Evolutionary conservation across 2,113 vertebrate genomes (phyloP), one percentile per base, ranked within the genome.

Genomic region (Meleagris gallopavo): DNA sequence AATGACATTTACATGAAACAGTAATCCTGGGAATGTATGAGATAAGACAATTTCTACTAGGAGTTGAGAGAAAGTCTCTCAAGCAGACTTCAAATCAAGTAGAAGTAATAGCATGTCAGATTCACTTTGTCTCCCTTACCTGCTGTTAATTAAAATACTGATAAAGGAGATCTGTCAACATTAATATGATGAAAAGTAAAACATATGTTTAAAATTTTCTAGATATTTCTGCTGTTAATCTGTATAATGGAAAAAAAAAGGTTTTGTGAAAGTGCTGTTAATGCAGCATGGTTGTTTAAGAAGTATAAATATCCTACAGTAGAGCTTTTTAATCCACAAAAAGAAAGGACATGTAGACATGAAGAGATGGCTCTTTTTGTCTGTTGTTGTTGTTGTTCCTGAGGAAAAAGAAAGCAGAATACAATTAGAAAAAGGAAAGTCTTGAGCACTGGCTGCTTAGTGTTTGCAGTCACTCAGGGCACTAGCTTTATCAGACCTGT

Each of bases 1-100:
- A 97, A 96, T 97, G 98, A 97, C 97, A 97, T 97, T 97, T 98
- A 98, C 97, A 98, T 93, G 96, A 98, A 97, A 96, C 97, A 97
- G 96, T 94, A 87, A 97, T 94, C 94, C 89, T 70, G 79, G 93
- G 93, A 97, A 97, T 86, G 95, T 71, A 85, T 8, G 50, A 96
- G 97, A 97, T 94, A 97, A 97, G 96, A 97, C 94, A 97, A 70
- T 96, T 97, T 96, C 88, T 96, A 70, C 91, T 74, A 43, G 4
- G 78, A 88, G 67, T 84, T n/a, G 41, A 93, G 92, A 96, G 85
- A 65, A 89, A 89, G 78, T 95, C 92, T 97, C 95, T 64, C 78
- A 80, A 92, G 36, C 93, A 97, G 94, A 84, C 86, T 96, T 95
- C 90, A 97, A 96, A 95, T 95, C 92, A 96, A 96, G 94, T 73